Conservation (phyloP, 2,797 vertebrate genomes). For the Sebastes trivittatus region DNA sequence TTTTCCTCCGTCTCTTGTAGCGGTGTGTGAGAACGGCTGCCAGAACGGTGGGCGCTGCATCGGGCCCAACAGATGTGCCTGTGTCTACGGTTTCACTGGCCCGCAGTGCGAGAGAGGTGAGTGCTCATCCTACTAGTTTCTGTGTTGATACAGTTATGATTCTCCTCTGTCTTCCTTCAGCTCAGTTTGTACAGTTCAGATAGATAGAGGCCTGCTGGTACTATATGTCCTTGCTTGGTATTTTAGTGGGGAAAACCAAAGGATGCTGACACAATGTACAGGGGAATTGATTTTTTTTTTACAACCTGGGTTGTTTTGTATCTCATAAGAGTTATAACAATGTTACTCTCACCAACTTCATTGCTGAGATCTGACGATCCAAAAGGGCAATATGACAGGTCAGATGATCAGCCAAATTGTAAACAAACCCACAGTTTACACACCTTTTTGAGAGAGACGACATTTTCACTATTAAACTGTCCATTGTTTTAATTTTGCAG, state of each 20-base stretch:
- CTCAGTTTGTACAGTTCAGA: background rate
- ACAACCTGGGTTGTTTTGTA: background rate
- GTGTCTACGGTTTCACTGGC: constrained; percentile 97
- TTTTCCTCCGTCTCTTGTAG: constrained; percentile 70
- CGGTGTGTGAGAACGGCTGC: constrained; percentile 96
- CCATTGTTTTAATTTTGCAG: background rate
- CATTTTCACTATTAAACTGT: background rate
- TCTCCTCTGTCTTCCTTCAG: background rate
- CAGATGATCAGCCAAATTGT: background rate
- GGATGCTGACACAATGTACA: background rate
- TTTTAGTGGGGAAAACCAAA: background rate
- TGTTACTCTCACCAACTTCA: background rate
- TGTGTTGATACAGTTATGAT: background rate
- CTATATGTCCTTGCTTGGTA: background rate
- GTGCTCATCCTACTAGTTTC: constrained; percentile 39
- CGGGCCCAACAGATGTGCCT: constrained; percentile 96
- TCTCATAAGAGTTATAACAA: background rate
- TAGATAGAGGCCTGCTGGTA: background rate
- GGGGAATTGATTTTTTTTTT: background rate
- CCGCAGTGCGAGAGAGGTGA: constrained; percentile 98
- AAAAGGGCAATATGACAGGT: background rate
- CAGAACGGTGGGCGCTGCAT: constrained; percentile 98
- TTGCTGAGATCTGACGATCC: background rate
- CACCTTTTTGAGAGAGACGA: background rate
- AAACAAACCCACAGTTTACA: background rate